Conservation (phyloP, 2,113 vertebrate genomes). For the Argyrosomus japonicus region DNA sequence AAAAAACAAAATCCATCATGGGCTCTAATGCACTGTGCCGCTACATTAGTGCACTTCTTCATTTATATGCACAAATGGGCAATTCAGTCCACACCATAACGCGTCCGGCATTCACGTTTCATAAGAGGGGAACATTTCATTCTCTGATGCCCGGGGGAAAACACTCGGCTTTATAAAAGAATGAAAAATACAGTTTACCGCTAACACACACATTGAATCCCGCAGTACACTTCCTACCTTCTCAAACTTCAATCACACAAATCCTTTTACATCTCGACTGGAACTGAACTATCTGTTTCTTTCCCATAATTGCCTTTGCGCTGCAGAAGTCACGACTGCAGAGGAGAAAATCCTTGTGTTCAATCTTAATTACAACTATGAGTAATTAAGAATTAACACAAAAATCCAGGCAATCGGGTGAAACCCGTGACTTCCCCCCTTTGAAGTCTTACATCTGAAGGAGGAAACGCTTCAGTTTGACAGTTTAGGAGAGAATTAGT, state of each 20-base stretch:
- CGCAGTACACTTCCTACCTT: constrained; percentile 11
- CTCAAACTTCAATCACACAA: constrained; percentile 15
- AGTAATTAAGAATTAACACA: constrained; percentile 39
- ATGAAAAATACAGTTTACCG: background rate
- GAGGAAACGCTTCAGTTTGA: constrained; percentile 13
- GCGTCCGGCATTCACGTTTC: background rate
- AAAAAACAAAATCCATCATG: background rate
- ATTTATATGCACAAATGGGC: background rate
- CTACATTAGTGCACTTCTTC: background rate
- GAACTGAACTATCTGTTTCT: constrained; percentile 40
- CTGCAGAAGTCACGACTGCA: constrained; percentile 28
- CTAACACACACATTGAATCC: background rate
- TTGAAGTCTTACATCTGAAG: constrained; percentile 31
- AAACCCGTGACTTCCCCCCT: constrained; percentile 10
- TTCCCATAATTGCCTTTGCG: constrained; percentile 41
- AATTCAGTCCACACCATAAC: background rate
- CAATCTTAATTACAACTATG: constrained; percentile 38
- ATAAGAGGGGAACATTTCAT: background rate
- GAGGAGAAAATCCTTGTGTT: constrained; percentile 19
- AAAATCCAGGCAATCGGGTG: constrained; percentile 10
- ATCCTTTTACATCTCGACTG: constrained; percentile 26
- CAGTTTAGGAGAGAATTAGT: constrained; percentile 5
- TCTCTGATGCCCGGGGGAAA: background rate
- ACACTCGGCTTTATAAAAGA: background rate
- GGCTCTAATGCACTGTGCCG: background rate